A percentile compares a stretch with the other conserved stretches of the same genome.
These are phyloP conservation scores for Syritta pipiens DNA, from an alignment of 2,888 invertebrate species.

Conservation along the genomic window DNA sequence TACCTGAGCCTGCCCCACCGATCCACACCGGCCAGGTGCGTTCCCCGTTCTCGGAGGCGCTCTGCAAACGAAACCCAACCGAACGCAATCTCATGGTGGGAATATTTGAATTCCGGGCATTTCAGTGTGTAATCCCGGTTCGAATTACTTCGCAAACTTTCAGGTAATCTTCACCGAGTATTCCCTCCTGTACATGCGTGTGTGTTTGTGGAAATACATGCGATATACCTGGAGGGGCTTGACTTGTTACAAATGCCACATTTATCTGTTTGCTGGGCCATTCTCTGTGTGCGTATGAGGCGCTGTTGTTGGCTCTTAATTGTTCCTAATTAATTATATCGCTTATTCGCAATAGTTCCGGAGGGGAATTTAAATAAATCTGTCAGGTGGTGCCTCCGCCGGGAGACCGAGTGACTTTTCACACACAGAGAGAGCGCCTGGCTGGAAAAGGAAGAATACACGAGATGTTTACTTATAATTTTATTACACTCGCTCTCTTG, in stretches of 20 bases:
- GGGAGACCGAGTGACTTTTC: slow-evolving; percentile 16
- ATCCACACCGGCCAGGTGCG: not conserved
- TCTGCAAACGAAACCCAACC: slow-evolving; percentile 54
- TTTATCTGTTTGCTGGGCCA: slow-evolving; percentile 61
- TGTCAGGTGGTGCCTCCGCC: slow-evolving; percentile 65
- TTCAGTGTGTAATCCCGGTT: slow-evolving; percentile 68
- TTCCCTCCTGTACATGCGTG: slow-evolving; percentile 36
- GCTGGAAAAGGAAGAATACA: slow-evolving; percentile 1
- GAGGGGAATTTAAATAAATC: slow-evolving; percentile 65
- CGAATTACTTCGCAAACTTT: slow-evolving; percentile 68
- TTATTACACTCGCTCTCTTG: slow-evolving; percentile 29
- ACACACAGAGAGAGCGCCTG: slow-evolving; percentile 5
- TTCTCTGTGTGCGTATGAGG: not conserved
- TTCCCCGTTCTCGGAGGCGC: not conserved
- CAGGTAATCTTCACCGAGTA: slow-evolving; percentile 67
- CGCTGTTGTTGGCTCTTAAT: slow-evolving; percentile 63
- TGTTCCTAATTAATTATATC: slow-evolving; percentile 68
- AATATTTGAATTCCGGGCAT: slow-evolving; percentile 69
- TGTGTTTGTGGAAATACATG: slow-evolving; percentile 48
- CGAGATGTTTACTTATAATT: slow-evolving; percentile 56
- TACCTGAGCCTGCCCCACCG: slow-evolving; percentile 53
- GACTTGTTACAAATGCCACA: slow-evolving; percentile 66
- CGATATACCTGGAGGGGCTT: slow-evolving; percentile 50
- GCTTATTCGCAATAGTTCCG: slow-evolving; percentile 66
- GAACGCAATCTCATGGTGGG: slow-evolving; percentile 67